Evolutionary conservation across 2,113 vertebrate genomes (phyloP).

Genomic region (Parus major): DNA sequence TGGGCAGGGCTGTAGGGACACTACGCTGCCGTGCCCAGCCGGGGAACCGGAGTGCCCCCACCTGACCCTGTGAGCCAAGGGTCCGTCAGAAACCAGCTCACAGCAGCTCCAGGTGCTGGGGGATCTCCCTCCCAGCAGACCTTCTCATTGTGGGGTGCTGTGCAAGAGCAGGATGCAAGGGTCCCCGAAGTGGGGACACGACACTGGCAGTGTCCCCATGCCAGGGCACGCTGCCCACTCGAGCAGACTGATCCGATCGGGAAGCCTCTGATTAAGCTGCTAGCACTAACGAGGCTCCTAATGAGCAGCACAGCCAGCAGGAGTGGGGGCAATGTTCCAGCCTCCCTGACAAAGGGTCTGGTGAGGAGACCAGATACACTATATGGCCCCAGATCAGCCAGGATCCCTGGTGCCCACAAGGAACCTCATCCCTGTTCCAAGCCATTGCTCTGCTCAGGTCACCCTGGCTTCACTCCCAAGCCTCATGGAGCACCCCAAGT

Average conservation of each 20-base stretch:
- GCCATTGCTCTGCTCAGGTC: not conserved
- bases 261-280: conserved; percentile 16
- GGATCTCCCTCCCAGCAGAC: not conserved
- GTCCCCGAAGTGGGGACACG: not conserved
- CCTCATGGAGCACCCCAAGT: not conserved
- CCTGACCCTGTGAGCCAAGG: not conserved
- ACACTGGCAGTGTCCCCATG: not conserved
- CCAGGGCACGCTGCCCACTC: not conserved
- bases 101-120: not conserved
- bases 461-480: not conserved
- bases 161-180: not conserved
- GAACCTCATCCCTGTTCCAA: not conserved
- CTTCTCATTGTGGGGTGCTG: not conserved
- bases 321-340: not conserved
- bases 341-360: not conserved
- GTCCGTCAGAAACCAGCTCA: not conserved
- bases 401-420: not conserved
- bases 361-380: not conserved
- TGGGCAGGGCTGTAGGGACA: not conserved
- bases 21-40: rapidly evolving
- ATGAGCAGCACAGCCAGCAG: not conserved
- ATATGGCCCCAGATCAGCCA: not conserved
- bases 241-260: not conserved
- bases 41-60: rapidly evolving
- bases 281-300: conserved; percentile 31